These are phyloP conservation scores for Hystrix brachyura DNA, from an alignment of 2,113 vertebrate species.

Conservation along the genomic window DNA sequence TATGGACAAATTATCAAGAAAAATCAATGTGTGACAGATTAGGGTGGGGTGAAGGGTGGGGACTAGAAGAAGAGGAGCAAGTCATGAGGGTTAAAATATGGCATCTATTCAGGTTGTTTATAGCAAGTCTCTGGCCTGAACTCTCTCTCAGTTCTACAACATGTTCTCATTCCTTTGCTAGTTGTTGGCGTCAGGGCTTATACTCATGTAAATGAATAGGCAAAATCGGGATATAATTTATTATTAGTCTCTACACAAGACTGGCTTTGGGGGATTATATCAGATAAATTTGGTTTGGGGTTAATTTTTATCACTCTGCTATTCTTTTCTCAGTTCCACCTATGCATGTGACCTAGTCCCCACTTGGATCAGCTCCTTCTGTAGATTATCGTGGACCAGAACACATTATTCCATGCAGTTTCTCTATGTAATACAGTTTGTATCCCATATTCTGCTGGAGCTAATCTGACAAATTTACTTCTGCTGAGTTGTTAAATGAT, in stretches of 20 bases:
- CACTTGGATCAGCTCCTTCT: neutral
- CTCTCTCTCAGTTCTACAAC: neutral
- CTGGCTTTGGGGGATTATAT: neutral
- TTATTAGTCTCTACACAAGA: neutral
- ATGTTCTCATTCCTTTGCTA: slow-evolving; percentile 46
- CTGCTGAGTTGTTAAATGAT: slow-evolving; percentile 30
- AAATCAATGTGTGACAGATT: neutral
- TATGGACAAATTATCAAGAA: slow-evolving; percentile 19
- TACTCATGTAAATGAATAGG: neutral
- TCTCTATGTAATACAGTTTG: neutral
- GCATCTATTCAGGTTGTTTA: slow-evolving; percentile 40
- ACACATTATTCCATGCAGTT: neutral
- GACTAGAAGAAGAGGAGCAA: neutral
- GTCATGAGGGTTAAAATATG: neutral
- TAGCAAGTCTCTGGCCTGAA: slow-evolving; percentile 12
- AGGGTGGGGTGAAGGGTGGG: accelerated
- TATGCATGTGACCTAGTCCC: neutral
- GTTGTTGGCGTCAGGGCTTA: slow-evolving; percentile 14
- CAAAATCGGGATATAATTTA: slow-evolving; percentile 3
- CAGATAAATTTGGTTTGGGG: neutral
- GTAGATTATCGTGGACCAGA: neutral
- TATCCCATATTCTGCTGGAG: neutral
- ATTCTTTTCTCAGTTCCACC: neutral
- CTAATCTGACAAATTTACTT: slow-evolving; percentile 3
- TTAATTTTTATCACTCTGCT: neutral